These are phyloP conservation scores for Drosophila neutralis DNA, from an alignment of 2,888 invertebrate species.

Conservation along the genomic window DNA sequence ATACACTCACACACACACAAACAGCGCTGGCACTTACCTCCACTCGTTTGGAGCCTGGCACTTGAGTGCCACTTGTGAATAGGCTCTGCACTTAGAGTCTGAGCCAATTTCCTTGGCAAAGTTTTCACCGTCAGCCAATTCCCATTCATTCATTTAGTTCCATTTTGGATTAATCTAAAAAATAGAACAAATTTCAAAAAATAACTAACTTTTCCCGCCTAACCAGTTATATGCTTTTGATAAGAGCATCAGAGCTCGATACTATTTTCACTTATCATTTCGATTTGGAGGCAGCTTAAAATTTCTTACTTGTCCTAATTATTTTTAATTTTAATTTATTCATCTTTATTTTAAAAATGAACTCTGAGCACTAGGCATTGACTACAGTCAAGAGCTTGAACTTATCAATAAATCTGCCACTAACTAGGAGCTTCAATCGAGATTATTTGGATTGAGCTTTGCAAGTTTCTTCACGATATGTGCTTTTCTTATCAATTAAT, in stretches of 20 bases:
- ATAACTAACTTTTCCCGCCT: neutral
- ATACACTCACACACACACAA: neutral
- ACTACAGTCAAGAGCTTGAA: neutral
- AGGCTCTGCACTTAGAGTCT: constrained; percentile 10
- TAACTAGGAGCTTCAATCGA: neutral
- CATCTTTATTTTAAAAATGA: neutral
- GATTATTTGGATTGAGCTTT: neutral
- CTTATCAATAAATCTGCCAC: neutral
- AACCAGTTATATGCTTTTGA: neutral
- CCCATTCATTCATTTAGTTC: constrained; percentile 11
- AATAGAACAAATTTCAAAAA: neutral
- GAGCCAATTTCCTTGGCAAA: constrained; percentile 31
- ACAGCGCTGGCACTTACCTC: neutral
- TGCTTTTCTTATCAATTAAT: neutral
- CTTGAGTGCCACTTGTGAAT: constrained; percentile 33
- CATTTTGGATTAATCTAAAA: constrained; percentile 14
- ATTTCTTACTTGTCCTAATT: too few relatives aligned
- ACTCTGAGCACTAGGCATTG: neutral
- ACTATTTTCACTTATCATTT: neutral
- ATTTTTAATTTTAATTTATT: neutral
- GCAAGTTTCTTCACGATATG: neutral
- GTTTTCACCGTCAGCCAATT: constrained; percentile 25
- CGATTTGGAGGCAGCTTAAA: neutral
- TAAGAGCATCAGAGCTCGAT: neutral
- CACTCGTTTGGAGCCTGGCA: constrained; percentile 3